Evolutionary conservation across 2,113 vertebrate genomes (phyloP).

Genomic region (Epinephelus fuscoguttatus): DNA sequence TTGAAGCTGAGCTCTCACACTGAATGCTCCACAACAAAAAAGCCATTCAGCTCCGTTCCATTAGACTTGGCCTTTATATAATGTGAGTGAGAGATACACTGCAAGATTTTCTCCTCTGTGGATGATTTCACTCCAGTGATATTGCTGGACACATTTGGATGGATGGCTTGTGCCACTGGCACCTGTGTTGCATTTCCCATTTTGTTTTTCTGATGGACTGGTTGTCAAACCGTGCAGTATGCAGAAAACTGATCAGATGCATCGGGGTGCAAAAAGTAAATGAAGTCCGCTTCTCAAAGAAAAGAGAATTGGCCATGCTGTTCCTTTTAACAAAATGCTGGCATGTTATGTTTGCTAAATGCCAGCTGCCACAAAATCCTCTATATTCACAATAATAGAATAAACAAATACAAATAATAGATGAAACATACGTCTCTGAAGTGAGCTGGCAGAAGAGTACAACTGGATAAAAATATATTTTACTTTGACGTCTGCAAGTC

Average conservation of each 20-base stretch:
- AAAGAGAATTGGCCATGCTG: neutral
- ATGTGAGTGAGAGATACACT: neutral
- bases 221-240: neutral
- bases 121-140: conserved; percentile 17
- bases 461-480: neutral
- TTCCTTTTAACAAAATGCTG: neutral
- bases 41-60: conserved; percentile 3
- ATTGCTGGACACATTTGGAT: conserved; percentile 25
- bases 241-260: conserved; percentile 6
- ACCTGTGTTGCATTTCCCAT: conserved; percentile 5
- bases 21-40: neutral
- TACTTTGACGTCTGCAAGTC: conserved; percentile 10
- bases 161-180: neutral
- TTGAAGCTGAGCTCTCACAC: conserved; percentile 12
- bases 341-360: neutral
- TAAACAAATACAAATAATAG: neutral
- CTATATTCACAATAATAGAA: neutral
- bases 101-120: conserved; percentile 7
- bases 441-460: neutral
- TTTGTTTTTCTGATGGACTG: conserved; percentile 3
- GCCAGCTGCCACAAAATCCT: neutral
- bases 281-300: neutral
- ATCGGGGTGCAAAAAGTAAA: neutral
- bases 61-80: neutral
- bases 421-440: neutral